phyloP scores from a whole-genome alignment of 2,888 invertebrate genomes.

The Anoplius nigerrimus region DNA sequence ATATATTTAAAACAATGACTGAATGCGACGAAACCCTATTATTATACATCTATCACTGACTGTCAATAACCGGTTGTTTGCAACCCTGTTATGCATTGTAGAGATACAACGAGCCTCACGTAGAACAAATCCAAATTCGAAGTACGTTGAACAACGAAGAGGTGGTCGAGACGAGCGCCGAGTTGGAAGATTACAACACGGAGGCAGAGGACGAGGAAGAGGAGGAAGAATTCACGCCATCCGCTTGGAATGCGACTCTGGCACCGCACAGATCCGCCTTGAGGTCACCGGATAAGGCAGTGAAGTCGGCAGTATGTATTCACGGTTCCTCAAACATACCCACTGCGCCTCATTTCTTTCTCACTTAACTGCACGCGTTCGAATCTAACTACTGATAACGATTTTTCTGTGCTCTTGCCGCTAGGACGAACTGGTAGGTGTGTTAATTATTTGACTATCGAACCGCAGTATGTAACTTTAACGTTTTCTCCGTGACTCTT shows the following conservation, averaged over 20 bases:
- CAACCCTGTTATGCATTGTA: constrained; percentile 37
- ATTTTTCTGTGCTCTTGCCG: constrained; percentile 56
- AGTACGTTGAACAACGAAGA: constrained; percentile 34
- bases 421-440: constrained; percentile 73
- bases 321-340: neutral
- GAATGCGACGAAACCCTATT: too few relatives aligned
- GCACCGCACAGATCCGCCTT: constrained; percentile 86
- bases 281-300: constrained; percentile 78
- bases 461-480: constrained; percentile 40
- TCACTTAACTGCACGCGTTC: constrained; percentile 1
- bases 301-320: constrained; percentile 69
- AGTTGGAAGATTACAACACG: constrained; percentile 28
- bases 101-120: constrained; percentile 63
- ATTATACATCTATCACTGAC: too few relatives aligned
- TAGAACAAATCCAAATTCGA: constrained; percentile 51
- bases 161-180: constrained; percentile 16
- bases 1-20: too few relatives aligned
- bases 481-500: constrained; percentile 41
- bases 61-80: too few relatives aligned
- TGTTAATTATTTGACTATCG: constrained; percentile 42
- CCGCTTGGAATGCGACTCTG: constrained; percentile 87
- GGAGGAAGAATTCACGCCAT: constrained; percentile 83
- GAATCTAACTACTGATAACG: neutral
- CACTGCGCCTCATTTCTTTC: neutral
- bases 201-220: constrained; percentile 79